Percentiles rank a stretch among this genome's conserved stretches.
These are phyloP conservation scores for Hypotaenidia philippensis DNA, from an alignment of 2,797 vertebrate species.

Conservation along the genomic window DNA sequence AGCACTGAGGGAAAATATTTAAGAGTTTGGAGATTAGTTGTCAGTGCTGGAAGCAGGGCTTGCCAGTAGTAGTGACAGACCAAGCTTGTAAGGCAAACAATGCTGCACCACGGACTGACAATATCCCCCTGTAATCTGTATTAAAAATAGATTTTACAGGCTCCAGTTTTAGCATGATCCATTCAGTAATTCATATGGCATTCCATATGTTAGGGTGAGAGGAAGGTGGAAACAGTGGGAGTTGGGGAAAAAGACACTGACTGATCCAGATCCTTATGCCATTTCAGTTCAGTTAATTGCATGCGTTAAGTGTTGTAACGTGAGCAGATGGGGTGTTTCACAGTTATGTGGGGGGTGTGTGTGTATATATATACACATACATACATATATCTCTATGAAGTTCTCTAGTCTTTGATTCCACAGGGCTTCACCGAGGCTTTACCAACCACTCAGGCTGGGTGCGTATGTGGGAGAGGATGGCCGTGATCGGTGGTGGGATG, in stretches of 20 bases:
- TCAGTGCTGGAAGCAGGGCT: background rate
- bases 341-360: background rate
- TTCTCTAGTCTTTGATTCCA: background rate
- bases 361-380: fast-evolving
- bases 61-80: constrained; percentile 57
- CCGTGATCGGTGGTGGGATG: background rate
- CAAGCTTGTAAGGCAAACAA: constrained; percentile 38
- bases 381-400: background rate
- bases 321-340: constrained; percentile 69
- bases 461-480: background rate
- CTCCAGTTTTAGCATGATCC: constrained; percentile 45
- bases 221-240: constrained; percentile 59
- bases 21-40: background rate
- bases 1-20: background rate
- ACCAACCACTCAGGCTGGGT: fast-evolving
- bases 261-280: constrained; percentile 50
- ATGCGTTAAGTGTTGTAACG: constrained; percentile 25
- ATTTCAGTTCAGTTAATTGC: constrained; percentile 54
- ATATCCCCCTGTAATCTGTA: constrained; percentile 20
- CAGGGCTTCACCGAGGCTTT: constrained; percentile 1
- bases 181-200: constrained; percentile 57
- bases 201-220: constrained; percentile 66
- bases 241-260: background rate
- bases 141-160: constrained; percentile 43
- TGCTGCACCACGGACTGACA: background rate